Evolutionary conservation across 2,888 invertebrate species (phyloP).

Genomic region (Ormia ochracea): DNA sequence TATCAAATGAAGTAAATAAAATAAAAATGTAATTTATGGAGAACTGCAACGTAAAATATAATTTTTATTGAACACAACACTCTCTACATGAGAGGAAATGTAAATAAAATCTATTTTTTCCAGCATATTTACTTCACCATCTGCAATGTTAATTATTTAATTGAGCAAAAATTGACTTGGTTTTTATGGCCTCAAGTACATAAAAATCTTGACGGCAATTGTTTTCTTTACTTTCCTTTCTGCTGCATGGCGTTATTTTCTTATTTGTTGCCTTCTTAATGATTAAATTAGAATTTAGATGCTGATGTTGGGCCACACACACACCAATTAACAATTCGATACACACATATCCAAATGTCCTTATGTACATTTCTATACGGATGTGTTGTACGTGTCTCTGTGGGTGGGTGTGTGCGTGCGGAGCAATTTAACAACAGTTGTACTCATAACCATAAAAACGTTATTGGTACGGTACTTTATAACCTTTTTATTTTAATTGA

Average conservation of each 20-base stretch:
- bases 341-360: not conserved
- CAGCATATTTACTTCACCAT: not conserved
- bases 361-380: not conserved
- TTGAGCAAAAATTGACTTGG: conserved; percentile 6
- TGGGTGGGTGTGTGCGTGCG: not conserved
- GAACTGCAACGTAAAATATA: too few relatives aligned
- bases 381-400: not conserved
- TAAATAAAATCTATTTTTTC: not conserved
- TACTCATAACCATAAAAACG: not conserved
- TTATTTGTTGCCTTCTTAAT: not conserved
- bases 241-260: not conserved
- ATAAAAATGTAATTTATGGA: too few relatives aligned
- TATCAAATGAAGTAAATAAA: too few relatives aligned
- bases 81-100: too few relatives aligned
- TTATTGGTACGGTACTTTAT: not conserved
- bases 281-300: not conserved
- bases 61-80: not conserved
- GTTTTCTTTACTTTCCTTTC: not conserved
- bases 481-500: not conserved
- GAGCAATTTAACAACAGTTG: not conserved
- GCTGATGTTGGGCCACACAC: not conserved
- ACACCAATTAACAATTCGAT: not conserved
- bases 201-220: not conserved
- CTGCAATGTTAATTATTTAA: conserved; percentile 5
- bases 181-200: conserved; percentile 17